Conservation (phyloP, 1,140 invertebrate species). For the Sminthurides bifidus region DNA sequence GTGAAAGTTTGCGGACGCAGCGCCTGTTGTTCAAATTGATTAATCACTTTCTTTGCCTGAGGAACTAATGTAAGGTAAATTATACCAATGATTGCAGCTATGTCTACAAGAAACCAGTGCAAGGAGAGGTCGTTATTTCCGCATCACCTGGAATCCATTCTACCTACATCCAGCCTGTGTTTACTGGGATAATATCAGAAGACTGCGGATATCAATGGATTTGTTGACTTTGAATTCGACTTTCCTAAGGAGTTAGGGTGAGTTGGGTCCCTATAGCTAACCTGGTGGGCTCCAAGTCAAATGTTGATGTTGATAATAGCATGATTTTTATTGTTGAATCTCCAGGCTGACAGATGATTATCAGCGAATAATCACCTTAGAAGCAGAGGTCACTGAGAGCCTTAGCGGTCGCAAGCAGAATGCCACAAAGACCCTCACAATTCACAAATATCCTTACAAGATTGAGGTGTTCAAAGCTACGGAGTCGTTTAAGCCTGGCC, state of each 20-base stretch:
- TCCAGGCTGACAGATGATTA: conserved; percentile 55
- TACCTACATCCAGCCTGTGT: conserved; percentile 63
- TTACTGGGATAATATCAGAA: conserved; percentile 59
- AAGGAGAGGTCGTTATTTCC: conserved; percentile 61
- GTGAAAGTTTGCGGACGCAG: conserved; percentile 18
- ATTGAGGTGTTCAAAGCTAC: conserved; percentile 70
- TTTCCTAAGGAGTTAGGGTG: conserved; percentile 53
- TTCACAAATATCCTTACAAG: conserved; percentile 69
- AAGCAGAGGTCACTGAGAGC: conserved; percentile 66
- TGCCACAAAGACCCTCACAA: conserved; percentile 52
- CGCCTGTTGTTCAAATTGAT: background rate
- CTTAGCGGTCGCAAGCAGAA: conserved; percentile 71
- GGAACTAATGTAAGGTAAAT: background rate
- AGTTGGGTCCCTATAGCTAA: conserved; percentile 18
- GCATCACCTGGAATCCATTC: conserved; percentile 65
- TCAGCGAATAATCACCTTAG: conserved; percentile 58
- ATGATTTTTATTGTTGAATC: background rate
- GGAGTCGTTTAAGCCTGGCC: conserved; percentile 72
- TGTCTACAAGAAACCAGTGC: conserved; percentile 68
- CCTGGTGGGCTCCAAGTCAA: too few relatives aligned
- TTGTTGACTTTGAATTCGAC: conserved; percentile 61
- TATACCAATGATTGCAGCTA: conserved; percentile 43
- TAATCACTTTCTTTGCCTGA: background rate
- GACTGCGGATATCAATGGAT: conserved; percentile 66
- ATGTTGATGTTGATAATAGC: background rate